Evolutionary conservation across 2,888 invertebrate genomes (phyloP).

Genomic region (Zygaena filipendulae): DNA sequence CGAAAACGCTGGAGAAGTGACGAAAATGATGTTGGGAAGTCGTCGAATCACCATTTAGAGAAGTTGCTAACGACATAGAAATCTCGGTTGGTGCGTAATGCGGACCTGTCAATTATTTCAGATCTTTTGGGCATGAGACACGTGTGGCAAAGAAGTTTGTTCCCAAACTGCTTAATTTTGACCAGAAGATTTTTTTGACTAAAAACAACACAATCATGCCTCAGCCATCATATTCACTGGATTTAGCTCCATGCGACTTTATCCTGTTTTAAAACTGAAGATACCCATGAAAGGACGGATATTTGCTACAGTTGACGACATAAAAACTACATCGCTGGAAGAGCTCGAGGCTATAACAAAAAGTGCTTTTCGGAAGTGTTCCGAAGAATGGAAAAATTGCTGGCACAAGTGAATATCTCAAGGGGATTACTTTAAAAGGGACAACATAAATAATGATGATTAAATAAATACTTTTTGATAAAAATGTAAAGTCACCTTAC

Average conservation of each 20-base stretch:
- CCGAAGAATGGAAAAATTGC: slow-evolving; percentile 15
- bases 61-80: too few species aligned
- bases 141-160: not conserved
- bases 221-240: slow-evolving; percentile 6
- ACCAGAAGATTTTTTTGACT: too few species aligned
- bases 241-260: slow-evolving; percentile 8
- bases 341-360: slow-evolving; percentile 16
- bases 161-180: not conserved
- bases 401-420: slow-evolving; percentile 18
- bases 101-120: too few species aligned
- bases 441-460: slow-evolving; percentile 1
- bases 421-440: slow-evolving; percentile 6
- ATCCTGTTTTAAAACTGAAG: too few species aligned
- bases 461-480: slow-evolving; percentile 5
- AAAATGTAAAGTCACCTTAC: slow-evolving; percentile 5
- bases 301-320: slow-evolving; percentile 13
- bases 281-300: slow-evolving; percentile 4
- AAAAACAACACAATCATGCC: not conserved
- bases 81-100: too few species aligned
- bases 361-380: slow-evolving; percentile 17
- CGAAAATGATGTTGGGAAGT: too few species aligned
- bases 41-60: too few species aligned
- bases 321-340: slow-evolving; percentile 14
- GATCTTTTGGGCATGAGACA: not conserved
- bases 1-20: too few species aligned